These are phyloP conservation scores for Orthosia incerta DNA, from an alignment of 2,888 invertebrate genomes.

Conservation along the genomic window DNA sequence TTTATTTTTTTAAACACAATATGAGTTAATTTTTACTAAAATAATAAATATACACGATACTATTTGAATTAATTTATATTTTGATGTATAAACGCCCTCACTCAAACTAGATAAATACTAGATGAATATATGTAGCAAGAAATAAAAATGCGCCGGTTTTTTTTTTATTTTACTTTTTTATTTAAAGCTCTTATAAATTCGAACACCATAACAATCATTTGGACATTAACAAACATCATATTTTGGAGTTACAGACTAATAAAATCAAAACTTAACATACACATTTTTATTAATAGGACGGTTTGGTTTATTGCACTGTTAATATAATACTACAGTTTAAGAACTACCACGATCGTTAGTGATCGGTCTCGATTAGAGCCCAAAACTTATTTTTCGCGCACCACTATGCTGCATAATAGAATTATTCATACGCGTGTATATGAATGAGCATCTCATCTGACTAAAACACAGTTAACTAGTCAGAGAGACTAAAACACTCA, in stretches of 20 bases:
- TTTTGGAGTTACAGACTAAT: not conserved
- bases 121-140: no score
- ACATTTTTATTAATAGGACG: no score
- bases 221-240: not conserved
- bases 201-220: not conserved
- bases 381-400: conserved; percentile 57
- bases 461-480: no score
- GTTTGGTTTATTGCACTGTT: no score
- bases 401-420: conserved; percentile 42
- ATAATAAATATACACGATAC: no score
- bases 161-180: no score
- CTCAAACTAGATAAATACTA: no score
- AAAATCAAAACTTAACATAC: not conserved
- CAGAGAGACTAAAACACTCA: conserved; percentile 9
- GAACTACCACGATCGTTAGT: conserved; percentile 56
- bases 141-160: no score
- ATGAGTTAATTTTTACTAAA: no score
- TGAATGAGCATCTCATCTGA: conserved; percentile 13
- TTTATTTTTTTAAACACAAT: no score
- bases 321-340: not conserved
- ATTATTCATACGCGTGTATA: conserved; percentile 15
- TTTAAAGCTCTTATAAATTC: conserved; percentile 10
- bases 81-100: no score
- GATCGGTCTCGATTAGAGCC: conserved; percentile 43
- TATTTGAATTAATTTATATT: no score